Evolutionary conservation across 37 sponge, comb jelly and placozoan genomes (phyloP), one percentile per base, ranked within the genome.

Genomic region (Chondrilla cf. caribensis): DNA sequence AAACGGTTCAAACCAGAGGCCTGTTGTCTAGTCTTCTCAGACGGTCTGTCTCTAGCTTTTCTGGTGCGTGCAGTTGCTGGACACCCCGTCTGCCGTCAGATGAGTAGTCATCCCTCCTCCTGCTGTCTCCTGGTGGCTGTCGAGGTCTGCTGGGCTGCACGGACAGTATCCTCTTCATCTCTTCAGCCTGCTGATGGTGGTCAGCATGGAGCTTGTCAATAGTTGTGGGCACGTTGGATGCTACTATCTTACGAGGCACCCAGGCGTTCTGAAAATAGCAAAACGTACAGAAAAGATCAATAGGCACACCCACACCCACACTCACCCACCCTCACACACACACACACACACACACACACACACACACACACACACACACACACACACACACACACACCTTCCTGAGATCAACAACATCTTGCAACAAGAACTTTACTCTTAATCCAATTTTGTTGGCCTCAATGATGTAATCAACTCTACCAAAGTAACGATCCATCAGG

Each of bases 341-440:
- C 21, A 66, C 26, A 66, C 68, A 66, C 26, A 21, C n/a, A n/a
- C n/a, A n/a, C n/a, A 19, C 60, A n/a, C 31, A 79, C 28, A 25
- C 26, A 18, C 25, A 43, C 35, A 24, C 51, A 57, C 80, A 31
- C 28, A 31, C 35, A 79, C 78, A 43, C 54, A 43, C 54, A 44
- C 54, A 44, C 78, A 77, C 78, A 44, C 44, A 43, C 54, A 44
- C 54, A 77, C 78, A 77, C 60, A 79, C 80, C 21, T 86, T 47
- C 71, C 82, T 81, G 29, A 88, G 77, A 22, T 94, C 95, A 38
- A 81, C 60, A 2, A 94, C 84, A 41, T 94, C 95, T 54, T 90
- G 95, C 40, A 94, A 79, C 89, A 90, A 86, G 81, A 90, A 94
- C 40, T 36, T 70, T 19, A 90, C 77, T 31, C 95, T 55, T 0